Evolutionary conservation across 2,113 vertebrate species (phyloP).

Genomic region (Rousettus leschenaultii): DNA sequence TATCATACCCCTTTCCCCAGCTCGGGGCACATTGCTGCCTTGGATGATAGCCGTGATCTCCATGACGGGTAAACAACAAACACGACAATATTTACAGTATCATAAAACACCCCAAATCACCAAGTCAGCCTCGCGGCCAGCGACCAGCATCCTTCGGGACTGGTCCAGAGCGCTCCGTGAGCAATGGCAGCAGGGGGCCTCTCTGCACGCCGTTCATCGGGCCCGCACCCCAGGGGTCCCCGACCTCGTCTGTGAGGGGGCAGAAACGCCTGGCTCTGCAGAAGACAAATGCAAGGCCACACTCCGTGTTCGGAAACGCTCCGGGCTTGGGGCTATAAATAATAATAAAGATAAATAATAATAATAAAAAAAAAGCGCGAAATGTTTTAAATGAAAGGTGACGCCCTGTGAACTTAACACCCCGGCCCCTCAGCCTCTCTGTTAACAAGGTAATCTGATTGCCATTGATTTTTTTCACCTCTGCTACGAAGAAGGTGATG

Average conservation of each 20-base stretch:
- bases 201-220: neutral
- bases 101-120: neutral
- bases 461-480: constrained; percentile 95
- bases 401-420: constrained; percentile 90
- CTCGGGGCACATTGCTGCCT: neutral
- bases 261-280: constrained; percentile 26
- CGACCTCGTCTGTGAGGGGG: constrained; percentile 5
- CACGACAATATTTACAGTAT: neutral
- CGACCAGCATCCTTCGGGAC: neutral
- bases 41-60: neutral
- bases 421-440: constrained; percentile 90
- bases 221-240: neutral
- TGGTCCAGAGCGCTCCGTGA: neutral
- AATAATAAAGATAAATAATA: constrained; percentile 89
- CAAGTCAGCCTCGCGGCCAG: neutral
- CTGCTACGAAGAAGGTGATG: constrained; percentile 92
- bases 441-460: constrained; percentile 96
- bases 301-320: constrained; percentile 45
- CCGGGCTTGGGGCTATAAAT: constrained; percentile 77
- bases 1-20: neutral
- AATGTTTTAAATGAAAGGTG: constrained; percentile 90
- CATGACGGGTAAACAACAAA: constrained; percentile 53
- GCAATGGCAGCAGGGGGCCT: neutral
- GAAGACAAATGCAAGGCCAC: constrained; percentile 66
- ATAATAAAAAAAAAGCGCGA: constrained; percentile 77